Base-by-base conservation (phyloP, 2,797 vertebrate genomes). In the Centropyge bicolor region DNA sequence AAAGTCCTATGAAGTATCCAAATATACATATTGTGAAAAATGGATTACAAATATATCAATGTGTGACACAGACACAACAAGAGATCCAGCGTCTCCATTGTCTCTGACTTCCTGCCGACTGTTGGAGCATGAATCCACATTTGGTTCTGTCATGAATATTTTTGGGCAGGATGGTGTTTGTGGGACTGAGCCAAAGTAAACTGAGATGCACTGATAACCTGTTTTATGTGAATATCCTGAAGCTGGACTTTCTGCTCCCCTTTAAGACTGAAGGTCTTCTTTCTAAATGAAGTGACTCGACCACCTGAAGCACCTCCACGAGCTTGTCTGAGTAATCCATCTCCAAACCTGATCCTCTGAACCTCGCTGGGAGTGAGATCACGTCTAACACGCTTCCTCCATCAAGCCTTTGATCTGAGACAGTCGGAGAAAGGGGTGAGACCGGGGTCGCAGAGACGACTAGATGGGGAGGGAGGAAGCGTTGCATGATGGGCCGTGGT, bases 301-400 rank as follows among this genome's bases (percentile, higher is more conserved):
- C 38, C 57, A 77, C 67, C 75, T 64, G 51, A 22, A 48, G 51
- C 13, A 4, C 6, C 67, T n/a, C 8, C 8, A 20, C 59, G 22
- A 5, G 43, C 51, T 46, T 51, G 9, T 59, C 63, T 12, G 22
- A 67, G 69, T 75, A 66, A 71, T 75, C 63, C 22, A 40, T 70
- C 71, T 67, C 65, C 41, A 63, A 78, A 80, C 71, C 76, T 7
- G 67, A 88, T 82, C 80, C 72, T 74, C 78, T 6, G 59, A 70
- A 16, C 49, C 63, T 61, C 62, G n/a, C 36, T 56, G 61, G 74
- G 75, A 68, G 83, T 90, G 91, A 91, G 73, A 64, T 84, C 80
- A 80, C 38, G 52, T 89, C 89, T 90, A 68, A 82, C 4, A 2
- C 7, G 7, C 36, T 46, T 74, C 69, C 84, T 77, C 41, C 36